Conservation (phyloP, 1,140 invertebrate species). For the Ips typographus region DNA sequence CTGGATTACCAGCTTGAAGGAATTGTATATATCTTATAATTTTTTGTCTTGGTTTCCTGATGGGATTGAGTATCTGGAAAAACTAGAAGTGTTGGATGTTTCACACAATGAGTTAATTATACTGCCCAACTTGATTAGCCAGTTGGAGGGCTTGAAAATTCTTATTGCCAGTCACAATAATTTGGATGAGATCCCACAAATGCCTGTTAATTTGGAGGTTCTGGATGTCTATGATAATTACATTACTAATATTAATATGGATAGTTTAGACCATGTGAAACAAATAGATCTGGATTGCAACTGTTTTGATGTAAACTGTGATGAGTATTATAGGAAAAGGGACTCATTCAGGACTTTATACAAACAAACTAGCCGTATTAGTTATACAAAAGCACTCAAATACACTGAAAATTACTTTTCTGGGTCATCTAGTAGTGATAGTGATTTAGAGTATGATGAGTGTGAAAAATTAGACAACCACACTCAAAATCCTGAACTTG, state of each 20-base stretch:
- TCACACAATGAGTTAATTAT: slow-evolving; percentile 21
- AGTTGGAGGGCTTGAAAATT: slow-evolving; percentile 17
- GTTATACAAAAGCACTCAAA: not conserved
- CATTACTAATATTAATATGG: slow-evolving; percentile 7
- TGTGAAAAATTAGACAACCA: not conserved
- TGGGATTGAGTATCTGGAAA: slow-evolving; percentile 19
- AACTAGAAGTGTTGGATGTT: slow-evolving; percentile 23
- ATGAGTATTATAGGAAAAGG: slow-evolving; percentile 2
- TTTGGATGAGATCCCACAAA: slow-evolving; percentile 13
- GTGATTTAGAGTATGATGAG: slow-evolving; percentile 7
- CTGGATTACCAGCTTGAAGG: slow-evolving; percentile 17
- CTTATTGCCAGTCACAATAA: slow-evolving; percentile 14
- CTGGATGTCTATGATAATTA: slow-evolving; percentile 29
- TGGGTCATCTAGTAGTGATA: slow-evolving; percentile 2
- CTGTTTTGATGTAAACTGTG: slow-evolving; percentile 8
- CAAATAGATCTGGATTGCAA: slow-evolving; percentile 26
- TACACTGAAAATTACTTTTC: not conserved
- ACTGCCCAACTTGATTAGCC: slow-evolving; percentile 16
- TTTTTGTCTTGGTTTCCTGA: slow-evolving; percentile 23
- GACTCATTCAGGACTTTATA: slow-evolving; percentile 8
- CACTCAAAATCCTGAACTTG: not conserved
- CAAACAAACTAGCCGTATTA: not conserved
- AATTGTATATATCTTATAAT: slow-evolving; percentile 24
- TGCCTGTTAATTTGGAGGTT: slow-evolving; percentile 13
- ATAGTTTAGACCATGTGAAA: not conserved